Evolutionary conservation across 2,113 vertebrate species (phyloP).

Genomic region (Neoarius graeffei): DNA sequence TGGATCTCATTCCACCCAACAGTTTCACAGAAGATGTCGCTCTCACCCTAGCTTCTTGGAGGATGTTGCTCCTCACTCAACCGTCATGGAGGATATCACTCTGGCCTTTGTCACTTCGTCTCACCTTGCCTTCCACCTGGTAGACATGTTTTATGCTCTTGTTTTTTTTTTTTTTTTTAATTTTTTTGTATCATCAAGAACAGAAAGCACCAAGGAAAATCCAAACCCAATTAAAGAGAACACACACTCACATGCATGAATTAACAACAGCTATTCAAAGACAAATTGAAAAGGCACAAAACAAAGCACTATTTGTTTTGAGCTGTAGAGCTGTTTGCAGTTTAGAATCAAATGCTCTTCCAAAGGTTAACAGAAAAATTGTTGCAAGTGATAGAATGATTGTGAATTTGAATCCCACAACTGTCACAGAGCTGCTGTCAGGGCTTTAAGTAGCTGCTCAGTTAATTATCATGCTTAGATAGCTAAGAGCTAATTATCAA

Average conservation of each 20-base stretch:
- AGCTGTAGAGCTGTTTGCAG: too few relatives aligned
- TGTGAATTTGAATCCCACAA: neutral
- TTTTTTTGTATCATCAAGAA: neutral
- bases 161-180: neutral
- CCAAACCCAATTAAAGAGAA: neutral
- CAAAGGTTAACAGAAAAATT: slow-evolving; percentile 9
- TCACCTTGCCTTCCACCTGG: neutral
- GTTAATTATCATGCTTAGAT: slow-evolving; percentile 10
- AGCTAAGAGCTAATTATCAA: slow-evolving; percentile 17
- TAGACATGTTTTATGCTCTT: neutral
- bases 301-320: neutral
- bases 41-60: too few relatives aligned
- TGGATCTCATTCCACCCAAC: neutral
- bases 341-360: neutral
- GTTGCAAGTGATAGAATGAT: neutral
- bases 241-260: neutral
- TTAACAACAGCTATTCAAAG: neutral
- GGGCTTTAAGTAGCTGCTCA: slow-evolving; percentile 14
- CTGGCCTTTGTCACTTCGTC: neutral
- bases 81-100: neutral
- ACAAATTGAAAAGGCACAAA: neutral
- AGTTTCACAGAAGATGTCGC: neutral
- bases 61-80: neutral
- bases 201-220: neutral
- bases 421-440: slow-evolving; percentile 15